Evolutionary conservation across 92 coral and sea anemone genomes (phyloP).

Genomic region (Epizoanthus fatuus): DNA sequence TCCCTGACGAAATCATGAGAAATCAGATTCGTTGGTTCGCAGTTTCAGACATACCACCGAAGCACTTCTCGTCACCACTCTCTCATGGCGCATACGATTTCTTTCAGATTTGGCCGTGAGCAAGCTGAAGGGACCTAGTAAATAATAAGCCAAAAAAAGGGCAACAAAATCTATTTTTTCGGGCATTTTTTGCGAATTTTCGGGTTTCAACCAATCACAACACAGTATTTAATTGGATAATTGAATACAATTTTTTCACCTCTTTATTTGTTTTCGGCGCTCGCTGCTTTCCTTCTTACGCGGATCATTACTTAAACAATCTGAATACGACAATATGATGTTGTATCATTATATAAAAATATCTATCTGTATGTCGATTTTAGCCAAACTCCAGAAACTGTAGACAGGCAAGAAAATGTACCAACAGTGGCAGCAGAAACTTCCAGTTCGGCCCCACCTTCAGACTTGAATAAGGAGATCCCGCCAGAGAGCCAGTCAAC

Average conservation of each 20-base stretch:
- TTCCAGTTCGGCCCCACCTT: constrained; percentile 2
- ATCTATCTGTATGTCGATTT: constrained; percentile 13
- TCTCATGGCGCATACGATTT: constrained; percentile 18
- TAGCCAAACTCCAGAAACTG: constrained; percentile 27
- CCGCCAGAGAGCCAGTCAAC: constrained; percentile 24
- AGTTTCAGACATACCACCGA: constrained; percentile 12
- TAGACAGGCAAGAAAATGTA: constrained; percentile 26
- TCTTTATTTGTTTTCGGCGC: constrained; percentile 7
- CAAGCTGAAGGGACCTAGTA: constrained; percentile 7
- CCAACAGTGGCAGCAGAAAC: constrained; percentile 9
- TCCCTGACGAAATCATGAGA: constrained; percentile 6
- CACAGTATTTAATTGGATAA: not conserved
- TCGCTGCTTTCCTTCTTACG: constrained; percentile 25
- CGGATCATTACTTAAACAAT: constrained; percentile 2
- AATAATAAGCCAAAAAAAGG: not conserved
- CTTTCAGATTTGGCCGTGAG: constrained; percentile 2
- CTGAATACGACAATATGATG: constrained; percentile 22
- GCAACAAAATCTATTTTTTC: constrained; percentile 8
- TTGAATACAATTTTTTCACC: constrained; percentile 1
- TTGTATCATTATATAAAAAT: constrained; percentile 14
- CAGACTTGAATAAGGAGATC: constrained; percentile 21
- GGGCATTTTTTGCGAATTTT: constrained; percentile 6
- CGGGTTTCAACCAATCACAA: constrained; percentile 1
- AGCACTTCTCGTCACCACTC: constrained; percentile 14
- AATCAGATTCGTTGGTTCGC: constrained; percentile 13